phyloP scores from a whole-genome alignment of 2,113 vertebrate species.

The Neolamprologus fasciatus region DNA sequence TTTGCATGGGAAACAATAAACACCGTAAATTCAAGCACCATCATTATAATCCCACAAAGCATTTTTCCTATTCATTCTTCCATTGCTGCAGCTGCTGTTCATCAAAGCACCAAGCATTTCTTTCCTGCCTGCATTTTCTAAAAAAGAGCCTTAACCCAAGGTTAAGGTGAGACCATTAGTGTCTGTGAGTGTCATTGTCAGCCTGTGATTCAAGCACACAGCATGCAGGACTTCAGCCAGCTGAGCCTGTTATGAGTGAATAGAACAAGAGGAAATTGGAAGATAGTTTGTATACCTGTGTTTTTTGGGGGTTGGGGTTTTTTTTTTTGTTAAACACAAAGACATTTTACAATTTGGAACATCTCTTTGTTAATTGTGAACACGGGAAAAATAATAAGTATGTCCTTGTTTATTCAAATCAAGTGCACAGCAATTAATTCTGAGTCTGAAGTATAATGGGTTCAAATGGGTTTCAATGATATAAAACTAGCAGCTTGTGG shows the following conservation, averaged over 20 bases:
- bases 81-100: background rate
- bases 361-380: background rate
- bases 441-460: background rate
- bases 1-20: background rate
- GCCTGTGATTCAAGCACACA: background rate
- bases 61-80: background rate
- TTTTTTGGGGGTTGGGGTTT: rapidly evolving
- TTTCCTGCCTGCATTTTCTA: background rate
- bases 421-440: background rate
- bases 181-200: background rate
- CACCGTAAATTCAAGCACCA: background rate
- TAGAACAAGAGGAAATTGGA: slow-evolving; percentile 9
- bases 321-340: background rate
- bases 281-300: background rate
- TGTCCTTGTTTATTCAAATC: background rate
- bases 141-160: background rate
- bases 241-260: slow-evolving; percentile 15
- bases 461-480: background rate
- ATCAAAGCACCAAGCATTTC: background rate
- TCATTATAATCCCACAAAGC: background rate
- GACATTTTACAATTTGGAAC: background rate
- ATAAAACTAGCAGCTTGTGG: no score
- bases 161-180: slow-evolving; percentile 26
- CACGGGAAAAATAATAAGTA: background rate
- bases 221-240: background rate